Evolutionary conservation across 2,888 invertebrate genomes (phyloP).

Genomic region (Lasius fuliginosus): DNA sequence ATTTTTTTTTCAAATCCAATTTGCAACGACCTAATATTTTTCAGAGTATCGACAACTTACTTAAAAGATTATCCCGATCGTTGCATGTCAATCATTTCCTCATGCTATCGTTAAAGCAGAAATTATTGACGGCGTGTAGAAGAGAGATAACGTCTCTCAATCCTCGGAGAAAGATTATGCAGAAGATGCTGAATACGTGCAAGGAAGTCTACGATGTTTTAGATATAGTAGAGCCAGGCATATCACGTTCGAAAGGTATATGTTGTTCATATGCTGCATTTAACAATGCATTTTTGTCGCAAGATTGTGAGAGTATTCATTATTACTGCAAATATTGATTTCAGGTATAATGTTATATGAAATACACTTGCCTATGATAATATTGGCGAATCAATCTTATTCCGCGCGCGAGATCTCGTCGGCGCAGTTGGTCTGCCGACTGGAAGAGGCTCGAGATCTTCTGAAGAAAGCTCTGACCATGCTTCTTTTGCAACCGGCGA

Average conservation of each 20-base stretch:
- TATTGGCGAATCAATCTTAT: slow-evolving; percentile 89
- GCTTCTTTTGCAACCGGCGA: slow-evolving; percentile 91
- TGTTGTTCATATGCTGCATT: background rate
- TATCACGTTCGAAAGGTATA: slow-evolving; percentile 90
- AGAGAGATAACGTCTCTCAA: slow-evolving; percentile 78
- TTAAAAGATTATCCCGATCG: slow-evolving; percentile 87
- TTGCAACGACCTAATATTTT: slow-evolving; percentile 38
- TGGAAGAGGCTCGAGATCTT: slow-evolving; percentile 88
- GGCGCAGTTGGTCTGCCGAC: slow-evolving; percentile 87
- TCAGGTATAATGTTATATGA: slow-evolving; percentile 92
- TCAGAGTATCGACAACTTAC: slow-evolving; percentile 84
- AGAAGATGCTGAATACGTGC: slow-evolving; percentile 90
- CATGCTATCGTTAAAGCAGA: slow-evolving; percentile 91
- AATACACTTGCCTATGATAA: slow-evolving; percentile 90
- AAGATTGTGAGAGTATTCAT: background rate
- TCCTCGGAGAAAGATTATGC: slow-evolving; percentile 87
- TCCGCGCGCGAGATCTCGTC: slow-evolving; percentile 88
- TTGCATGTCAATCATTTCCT: slow-evolving; percentile 91
- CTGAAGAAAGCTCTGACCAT: slow-evolving; percentile 89
- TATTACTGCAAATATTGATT: slow-evolving; percentile 73
- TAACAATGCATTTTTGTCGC: too few species aligned
- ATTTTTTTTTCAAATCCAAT: background rate
- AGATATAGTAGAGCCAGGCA: slow-evolving; percentile 90
- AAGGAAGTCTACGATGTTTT: slow-evolving; percentile 89
- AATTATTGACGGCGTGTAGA: slow-evolving; percentile 88